phyloP scores from a whole-genome alignment of 2,113 vertebrate genomes.

The Gulo gulo region DNA sequence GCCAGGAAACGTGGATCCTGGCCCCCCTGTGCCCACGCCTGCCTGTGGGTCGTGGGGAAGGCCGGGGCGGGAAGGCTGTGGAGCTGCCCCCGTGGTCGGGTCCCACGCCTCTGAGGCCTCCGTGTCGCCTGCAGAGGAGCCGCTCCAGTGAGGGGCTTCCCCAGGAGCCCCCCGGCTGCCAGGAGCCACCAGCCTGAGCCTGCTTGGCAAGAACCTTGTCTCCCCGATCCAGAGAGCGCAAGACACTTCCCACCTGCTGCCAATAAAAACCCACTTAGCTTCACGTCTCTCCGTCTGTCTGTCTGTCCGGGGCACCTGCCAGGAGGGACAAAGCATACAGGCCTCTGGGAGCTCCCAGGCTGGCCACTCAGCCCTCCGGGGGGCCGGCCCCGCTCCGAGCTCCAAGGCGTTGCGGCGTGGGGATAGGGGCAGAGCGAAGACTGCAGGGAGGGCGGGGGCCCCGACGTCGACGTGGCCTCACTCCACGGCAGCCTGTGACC shows the following conservation, averaged over 20 bases:
- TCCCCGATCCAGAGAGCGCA: background rate
- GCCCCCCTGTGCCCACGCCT: background rate
- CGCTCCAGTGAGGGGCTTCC: background rate
- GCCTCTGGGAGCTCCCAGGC: background rate
- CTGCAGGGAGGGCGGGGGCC: background rate
- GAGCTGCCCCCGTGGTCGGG: background rate
- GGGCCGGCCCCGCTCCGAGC: background rate
- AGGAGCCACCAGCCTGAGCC: background rate
- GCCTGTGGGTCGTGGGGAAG: background rate
- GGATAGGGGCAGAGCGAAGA: background rate
- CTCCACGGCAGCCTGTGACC: no score
- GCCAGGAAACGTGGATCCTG: background rate
- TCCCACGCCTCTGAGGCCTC: background rate
- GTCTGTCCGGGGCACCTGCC: background rate
- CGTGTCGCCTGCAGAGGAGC: background rate
- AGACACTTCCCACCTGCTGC: background rate
- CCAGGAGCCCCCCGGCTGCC: background rate
- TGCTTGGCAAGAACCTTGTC: background rate
- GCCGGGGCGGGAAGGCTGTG: fast-evolving
- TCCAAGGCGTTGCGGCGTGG: fast-evolving
- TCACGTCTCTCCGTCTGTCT: background rate
- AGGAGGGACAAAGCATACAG: background rate
- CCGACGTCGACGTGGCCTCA: background rate
- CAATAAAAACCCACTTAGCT: conserved; percentile 39
- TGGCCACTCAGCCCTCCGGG: no score